These are phyloP conservation scores for Saccopteryx leptura DNA, from an alignment of 2,113 vertebrate species.

Conservation along the genomic window DNA sequence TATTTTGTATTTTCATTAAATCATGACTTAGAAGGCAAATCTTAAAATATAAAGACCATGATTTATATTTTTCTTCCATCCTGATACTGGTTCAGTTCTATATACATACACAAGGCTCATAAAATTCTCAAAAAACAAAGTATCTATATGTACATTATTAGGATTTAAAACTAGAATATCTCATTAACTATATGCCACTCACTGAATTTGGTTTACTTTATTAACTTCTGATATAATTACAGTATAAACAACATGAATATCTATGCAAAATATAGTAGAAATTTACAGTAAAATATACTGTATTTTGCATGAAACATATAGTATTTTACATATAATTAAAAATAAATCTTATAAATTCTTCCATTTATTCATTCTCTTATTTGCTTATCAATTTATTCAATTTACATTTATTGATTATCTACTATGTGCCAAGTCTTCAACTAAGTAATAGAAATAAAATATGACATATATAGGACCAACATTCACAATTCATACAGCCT, in stretches of 20 bases:
- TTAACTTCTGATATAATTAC: not conserved
- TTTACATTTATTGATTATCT: not conserved
- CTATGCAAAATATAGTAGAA: not conserved
- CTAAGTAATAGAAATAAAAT: not conserved
- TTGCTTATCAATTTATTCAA: not conserved
- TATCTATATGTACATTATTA: not conserved
- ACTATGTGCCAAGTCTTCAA: not conserved
- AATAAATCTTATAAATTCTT: not conserved
- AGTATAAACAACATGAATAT: not conserved
- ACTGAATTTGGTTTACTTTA: not conserved
- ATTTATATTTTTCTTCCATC: not conserved
- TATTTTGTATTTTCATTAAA: slow-evolving; percentile 31
- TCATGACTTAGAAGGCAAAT: not conserved
- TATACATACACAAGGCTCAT: not conserved
- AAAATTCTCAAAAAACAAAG: slow-evolving; percentile 6
- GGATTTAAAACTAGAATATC: slow-evolving; percentile 18
- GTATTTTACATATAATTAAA: not conserved
- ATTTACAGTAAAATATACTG: not conserved
- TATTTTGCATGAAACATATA: not conserved
- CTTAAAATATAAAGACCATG: not conserved
- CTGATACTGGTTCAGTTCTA: not conserved
- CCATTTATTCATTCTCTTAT: not conserved
- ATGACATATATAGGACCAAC: not conserved
- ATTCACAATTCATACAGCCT: not conserved
- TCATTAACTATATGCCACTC: not conserved